Base-by-base conservation (phyloP, 92 coral and sea anemone genomes). In the Blastomussa wellsi region DNA sequence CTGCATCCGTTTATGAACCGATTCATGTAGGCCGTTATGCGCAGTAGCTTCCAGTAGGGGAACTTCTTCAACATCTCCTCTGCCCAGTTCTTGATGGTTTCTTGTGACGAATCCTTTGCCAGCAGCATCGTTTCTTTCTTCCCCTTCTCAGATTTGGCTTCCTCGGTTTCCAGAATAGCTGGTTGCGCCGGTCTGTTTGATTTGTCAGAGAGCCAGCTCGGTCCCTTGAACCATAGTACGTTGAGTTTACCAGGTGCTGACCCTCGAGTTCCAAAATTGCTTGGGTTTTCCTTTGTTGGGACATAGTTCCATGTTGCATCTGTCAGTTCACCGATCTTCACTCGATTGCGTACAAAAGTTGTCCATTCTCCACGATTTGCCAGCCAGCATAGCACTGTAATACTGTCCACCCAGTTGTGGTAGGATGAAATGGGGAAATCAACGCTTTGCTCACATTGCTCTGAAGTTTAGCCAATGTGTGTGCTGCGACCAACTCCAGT, bases 321-420 rank as follows among this genome's bases (percentile, higher is more conserved):
- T 81, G 85, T 38, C 2, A 67, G 88, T 28, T 90, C 88, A 26
- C 41, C 84, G 38, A 91, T 91, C 55, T 53, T 83, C 90, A 84
- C 82, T 79, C 91, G 41, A 84, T 90, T 90, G 0, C 75, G 86
- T 1, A 83, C 89, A 16, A 90, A 90, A 37, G 77, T 70, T 29
- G 91, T 26, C 90, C 92, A 88, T 64, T 82, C 79, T 22, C 92
- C 88, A 37, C 83, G 89, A 29, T 82, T 84, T 17, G 77, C 87
- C 70, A 85, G 53, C 87, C 92, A 89, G 37, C 72, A 78, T 9
- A 88, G 90, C 26, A 86, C 90, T 12, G 88, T 82, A 2, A 86
- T 52, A 73, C 88, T 91, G 53, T 91, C 94, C 24, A 85, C 87
- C 94, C 94, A 88, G 77, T 80, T 53, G 49, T 90, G 85, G 71